Evolutionary conservation across 2,797 vertebrate genomes (phyloP).

Genomic region (Meriones psammophilus): DNA sequence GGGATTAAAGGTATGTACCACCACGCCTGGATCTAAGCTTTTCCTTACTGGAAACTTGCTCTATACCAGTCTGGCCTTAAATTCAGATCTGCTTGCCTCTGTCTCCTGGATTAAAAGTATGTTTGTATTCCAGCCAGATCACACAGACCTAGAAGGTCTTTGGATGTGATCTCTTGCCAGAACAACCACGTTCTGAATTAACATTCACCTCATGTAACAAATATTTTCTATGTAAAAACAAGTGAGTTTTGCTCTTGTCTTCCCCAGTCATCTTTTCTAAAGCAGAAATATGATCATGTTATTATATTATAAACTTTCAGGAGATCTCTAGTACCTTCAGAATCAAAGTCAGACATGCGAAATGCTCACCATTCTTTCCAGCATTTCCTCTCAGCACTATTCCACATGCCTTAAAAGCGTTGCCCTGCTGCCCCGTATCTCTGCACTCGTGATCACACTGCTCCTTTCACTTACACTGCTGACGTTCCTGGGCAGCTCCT

Average conservation of each 20-base stretch:
- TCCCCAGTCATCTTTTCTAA: not conserved
- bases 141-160: no score
- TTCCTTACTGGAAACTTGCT: no score
- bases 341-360: not conserved
- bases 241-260: constrained; percentile 13
- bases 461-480: not conserved
- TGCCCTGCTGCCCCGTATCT: not conserved
- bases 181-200: no score
- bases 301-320: not conserved
- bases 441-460: not conserved
- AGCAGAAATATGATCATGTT: constrained; percentile 1
- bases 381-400: not conserved
- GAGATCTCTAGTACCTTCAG: not conserved
- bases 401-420: not conserved
- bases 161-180: no score
- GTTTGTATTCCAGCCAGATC: no score
- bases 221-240: constrained; percentile 29
- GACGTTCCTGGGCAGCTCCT: not conserved
- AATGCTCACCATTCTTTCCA: not conserved
- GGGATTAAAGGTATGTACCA: no score
- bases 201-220: not conserved
- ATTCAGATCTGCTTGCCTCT: no score
- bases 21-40: no score
- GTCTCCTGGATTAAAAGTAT: no score
- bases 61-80: no score